phyloP scores from a whole-genome alignment of 2,888 invertebrate genomes.

The Apamea anceps region DNA sequence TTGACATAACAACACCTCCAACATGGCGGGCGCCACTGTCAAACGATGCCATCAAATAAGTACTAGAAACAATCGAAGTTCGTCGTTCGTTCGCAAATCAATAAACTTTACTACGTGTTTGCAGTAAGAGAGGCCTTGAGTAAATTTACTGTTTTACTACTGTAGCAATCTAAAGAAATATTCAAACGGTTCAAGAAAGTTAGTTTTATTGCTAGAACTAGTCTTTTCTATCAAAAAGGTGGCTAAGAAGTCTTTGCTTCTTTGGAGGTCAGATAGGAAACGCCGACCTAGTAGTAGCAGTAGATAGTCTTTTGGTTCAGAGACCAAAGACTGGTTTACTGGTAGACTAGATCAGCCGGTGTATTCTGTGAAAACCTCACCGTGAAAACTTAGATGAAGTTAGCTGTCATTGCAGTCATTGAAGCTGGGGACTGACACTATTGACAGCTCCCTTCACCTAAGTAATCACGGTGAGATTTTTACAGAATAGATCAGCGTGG shows the following conservation, averaged over 20 bases:
- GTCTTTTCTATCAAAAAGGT: background rate
- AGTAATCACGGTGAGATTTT: too few relatives aligned
- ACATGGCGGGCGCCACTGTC: conserved; percentile 7
- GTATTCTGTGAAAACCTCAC: too few relatives aligned
- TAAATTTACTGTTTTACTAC: conserved; percentile 29
- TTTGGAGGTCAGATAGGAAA: too few relatives aligned
- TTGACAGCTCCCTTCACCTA: too few relatives aligned
- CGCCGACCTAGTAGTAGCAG: too few relatives aligned
- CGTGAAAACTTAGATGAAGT: too few relatives aligned
- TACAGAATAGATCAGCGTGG: too few relatives aligned
- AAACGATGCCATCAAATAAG: conserved; percentile 17
- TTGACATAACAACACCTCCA: conserved; percentile 17
- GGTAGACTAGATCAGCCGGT: background rate
- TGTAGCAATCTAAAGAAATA: background rate
- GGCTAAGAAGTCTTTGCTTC: background rate
- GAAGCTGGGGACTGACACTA: too few relatives aligned
- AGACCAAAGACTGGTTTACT: background rate
- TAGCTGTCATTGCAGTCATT: too few relatives aligned
- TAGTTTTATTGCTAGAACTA: background rate
- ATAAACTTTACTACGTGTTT: conserved; percentile 47
- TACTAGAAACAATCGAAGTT: conserved; percentile 31
- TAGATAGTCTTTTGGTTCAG: background rate
- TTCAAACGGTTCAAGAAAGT: conserved; percentile 7
- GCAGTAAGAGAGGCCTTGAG: conserved; percentile 4
- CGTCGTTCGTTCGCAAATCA: conserved; percentile 22